Evolutionary conservation across 2,113 vertebrate genomes (phyloP), one percentile per base, ranked within the genome.

Genomic region (Cathartes aura): DNA sequence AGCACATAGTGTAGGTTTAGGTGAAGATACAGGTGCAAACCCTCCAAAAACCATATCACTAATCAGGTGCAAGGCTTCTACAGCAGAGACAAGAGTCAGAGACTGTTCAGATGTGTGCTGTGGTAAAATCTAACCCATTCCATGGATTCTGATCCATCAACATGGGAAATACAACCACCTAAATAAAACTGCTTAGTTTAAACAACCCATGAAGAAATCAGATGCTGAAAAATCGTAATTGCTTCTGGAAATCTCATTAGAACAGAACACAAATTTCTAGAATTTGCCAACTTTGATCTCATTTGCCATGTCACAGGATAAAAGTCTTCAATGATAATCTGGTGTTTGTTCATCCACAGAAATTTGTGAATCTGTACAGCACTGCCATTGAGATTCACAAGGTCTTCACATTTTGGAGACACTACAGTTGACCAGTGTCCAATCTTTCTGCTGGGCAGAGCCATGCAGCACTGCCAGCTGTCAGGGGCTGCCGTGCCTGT

Each of bases 401-500:
- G 21, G 13, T 40, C 34, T 13, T 87, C 17, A 6, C 10, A 3
- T 42, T 60, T 66, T n/a, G 20, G 29, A 84, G 63, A 22, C 4
- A 2, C 11, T 6, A 6, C 42, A 43, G 34, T 3, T n/a, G 74
- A 73, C 12, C 82, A 29, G 26, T 1, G 9, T 11, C 55, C 43
- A 15, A 3, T 2, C 24, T 32, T 73, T 30, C 52, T 50, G n/a
- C 30, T 5, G 29, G 15, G 48, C 66, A 75, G 56, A 71, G 30
- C 36, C 9, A 2, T 1, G 22, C 36, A 42, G 5, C 52, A 17
- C 40, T 12, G 29, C 59, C 62, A 7, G 0, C 23, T 27, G 6
- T 5, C 67, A 48, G 48, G 19, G 0, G 0, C 34, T 29, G 68
- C 59, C 1, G 1, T 36, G 38, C 16, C 70, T 4, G 0, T 11